Conservation (phyloP, 2,888 invertebrate genomes). For the Alentia gelatinosa region DNA sequence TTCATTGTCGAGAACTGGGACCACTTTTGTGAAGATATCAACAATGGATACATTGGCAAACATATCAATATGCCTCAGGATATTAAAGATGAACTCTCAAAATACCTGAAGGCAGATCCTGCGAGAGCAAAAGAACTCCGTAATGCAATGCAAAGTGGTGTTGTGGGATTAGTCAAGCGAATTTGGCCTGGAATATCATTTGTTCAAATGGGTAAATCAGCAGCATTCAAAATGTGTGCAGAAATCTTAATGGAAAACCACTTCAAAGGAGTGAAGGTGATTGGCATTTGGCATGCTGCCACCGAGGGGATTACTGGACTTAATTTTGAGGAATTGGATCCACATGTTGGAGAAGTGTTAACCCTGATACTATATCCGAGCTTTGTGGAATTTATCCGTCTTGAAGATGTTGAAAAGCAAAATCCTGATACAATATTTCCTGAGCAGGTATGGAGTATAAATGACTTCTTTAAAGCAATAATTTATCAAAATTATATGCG, state of each 20-base stretch:
- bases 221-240: constrained; percentile 14
- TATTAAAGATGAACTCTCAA: background rate
- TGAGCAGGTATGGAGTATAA: constrained; percentile 7
- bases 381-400: constrained; percentile 24
- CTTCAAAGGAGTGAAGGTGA: background rate
- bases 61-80: background rate
- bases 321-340: background rate
- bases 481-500: no score
- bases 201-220: background rate
- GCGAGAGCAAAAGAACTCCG: background rate
- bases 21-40: constrained; percentile 13
- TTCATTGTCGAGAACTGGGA: background rate
- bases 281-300: background rate
- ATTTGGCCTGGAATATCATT: constrained; percentile 21
- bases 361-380: background rate
- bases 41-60: background rate
- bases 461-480: no score
- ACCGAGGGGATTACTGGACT: constrained; percentile 11
- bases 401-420: constrained; percentile 10
- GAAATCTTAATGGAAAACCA: background rate
- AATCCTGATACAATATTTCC: background rate
- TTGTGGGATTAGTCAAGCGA: constrained; percentile 2
- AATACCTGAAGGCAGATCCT: background rate
- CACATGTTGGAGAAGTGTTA: background rate
- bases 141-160: background rate